A percentile compares a stretch with the other conserved stretches of the same genome.
phyloP scores from a whole-genome alignment of 1,140 invertebrate genomes.

The Pseudobourletiella spinata region DNA sequence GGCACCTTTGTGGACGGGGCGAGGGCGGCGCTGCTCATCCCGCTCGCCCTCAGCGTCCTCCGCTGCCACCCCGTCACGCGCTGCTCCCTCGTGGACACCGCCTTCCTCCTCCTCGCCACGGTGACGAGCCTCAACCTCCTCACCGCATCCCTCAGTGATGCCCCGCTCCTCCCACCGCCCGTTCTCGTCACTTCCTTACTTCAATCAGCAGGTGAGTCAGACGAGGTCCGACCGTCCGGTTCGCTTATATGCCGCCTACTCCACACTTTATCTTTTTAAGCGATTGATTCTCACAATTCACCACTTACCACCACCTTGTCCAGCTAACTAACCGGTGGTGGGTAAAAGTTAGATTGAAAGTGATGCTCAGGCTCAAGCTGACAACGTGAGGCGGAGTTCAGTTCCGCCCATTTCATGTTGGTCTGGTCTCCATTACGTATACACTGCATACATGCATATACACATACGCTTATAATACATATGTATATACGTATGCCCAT shows the following conservation, averaged over 20 bases:
- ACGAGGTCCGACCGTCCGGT: not conserved
- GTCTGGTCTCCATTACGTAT: too few relatives aligned
- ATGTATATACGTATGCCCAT: too few relatives aligned
- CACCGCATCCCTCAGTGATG: constrained; percentile 32
- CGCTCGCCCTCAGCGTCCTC: constrained; percentile 70
- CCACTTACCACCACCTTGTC: too few relatives aligned
- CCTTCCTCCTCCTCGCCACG: constrained; percentile 80
- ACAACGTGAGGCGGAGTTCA: too few relatives aligned
- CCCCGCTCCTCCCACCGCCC: constrained; percentile 34
- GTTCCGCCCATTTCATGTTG: too few relatives aligned
- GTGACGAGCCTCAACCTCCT: constrained; percentile 48
- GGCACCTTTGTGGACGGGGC: constrained; percentile 76
- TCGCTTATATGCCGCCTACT: not conserved
- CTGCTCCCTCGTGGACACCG: constrained; percentile 80
- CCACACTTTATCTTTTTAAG: too few relatives aligned
- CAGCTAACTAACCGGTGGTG: too few relatives aligned
- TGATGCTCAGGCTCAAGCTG: too few relatives aligned
- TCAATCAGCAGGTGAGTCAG: constrained; percentile 23
- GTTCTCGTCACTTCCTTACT: constrained; percentile 30
- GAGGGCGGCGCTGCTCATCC: constrained; percentile 66
- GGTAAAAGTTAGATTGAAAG: too few relatives aligned
- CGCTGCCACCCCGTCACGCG: constrained; percentile 73
- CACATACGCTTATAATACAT: too few relatives aligned
- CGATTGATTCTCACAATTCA: too few relatives aligned
- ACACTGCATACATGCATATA: too few relatives aligned